phyloP scores from a whole-genome alignment of 1,140 invertebrate genomes.

The Diorhabda carinulata region DNA sequence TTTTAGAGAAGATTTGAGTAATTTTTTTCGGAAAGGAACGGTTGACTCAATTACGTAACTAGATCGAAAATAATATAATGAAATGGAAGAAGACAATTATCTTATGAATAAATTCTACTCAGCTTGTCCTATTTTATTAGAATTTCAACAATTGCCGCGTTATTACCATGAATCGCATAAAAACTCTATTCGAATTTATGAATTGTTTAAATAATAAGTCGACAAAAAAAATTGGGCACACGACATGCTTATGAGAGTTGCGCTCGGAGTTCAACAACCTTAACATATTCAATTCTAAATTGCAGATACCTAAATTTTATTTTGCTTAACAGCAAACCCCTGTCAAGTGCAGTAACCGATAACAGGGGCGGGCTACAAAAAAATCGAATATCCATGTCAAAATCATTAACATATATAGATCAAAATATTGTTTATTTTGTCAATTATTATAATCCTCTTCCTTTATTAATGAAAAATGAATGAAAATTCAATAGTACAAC shows the following conservation, averaged over 20 bases:
- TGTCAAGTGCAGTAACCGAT: slow-evolving; percentile 1
- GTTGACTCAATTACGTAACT: no score
- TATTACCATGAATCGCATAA: not conserved
- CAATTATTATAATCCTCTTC: no score
- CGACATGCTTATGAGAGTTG: not conserved
- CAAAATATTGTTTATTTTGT: no score
- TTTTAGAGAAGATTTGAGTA: no score
- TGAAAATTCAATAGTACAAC: no score
- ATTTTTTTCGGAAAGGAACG: no score
- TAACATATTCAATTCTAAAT: not conserved
- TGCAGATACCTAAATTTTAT: slow-evolving; percentile 2
- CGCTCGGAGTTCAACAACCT: not conserved
- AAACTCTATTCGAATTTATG: not conserved
- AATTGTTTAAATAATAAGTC: not conserved
- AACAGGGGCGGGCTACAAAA: not conserved
- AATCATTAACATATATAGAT: no score
- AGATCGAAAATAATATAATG: no score
- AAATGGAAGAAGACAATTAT: no score
- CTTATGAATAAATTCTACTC: no score
- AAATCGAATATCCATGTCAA: no score
- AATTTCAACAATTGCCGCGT: not conserved
- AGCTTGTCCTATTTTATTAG: not conserved
- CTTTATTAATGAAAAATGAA: no score
- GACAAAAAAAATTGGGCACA: slow-evolving; percentile 2
- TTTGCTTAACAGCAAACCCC: slow-evolving; percentile 1